These are phyloP conservation scores for Toxonevra muliebris DNA, from an alignment of 2,888 invertebrate genomes.

Conservation along the genomic window DNA sequence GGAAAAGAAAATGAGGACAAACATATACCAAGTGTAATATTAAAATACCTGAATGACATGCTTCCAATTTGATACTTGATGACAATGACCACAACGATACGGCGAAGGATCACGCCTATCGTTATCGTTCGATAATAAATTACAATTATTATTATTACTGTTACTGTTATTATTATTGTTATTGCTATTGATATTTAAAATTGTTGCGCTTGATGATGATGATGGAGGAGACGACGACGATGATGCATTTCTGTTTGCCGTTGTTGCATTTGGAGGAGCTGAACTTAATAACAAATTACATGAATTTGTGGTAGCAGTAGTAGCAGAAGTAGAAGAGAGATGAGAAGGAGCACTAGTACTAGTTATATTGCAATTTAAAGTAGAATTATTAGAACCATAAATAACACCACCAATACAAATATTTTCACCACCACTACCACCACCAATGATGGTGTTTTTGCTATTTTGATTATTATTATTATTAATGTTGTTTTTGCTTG, in stretches of 20 bases:
- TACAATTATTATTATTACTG: conserved; percentile 44
- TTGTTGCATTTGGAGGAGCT: conserved; percentile 28
- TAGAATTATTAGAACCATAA: conserved; percentile 39
- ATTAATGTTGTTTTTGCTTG: not conserved
- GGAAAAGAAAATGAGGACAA: conserved; percentile 17
- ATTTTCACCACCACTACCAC: conserved; percentile 33
- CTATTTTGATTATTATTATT: conserved; percentile 24
- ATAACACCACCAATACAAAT: conserved; percentile 43
- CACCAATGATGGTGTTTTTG: conserved; percentile 30
- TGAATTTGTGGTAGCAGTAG: conserved; percentile 43
- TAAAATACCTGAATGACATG: conserved; percentile 82
- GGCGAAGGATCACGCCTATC: conserved; percentile 69
- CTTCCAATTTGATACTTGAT: conserved; percentile 85
- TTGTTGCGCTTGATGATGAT: conserved; percentile 32
- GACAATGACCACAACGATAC: conserved; percentile 82
- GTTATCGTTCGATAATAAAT: conserved; percentile 58
- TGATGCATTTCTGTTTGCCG: conserved; percentile 31
- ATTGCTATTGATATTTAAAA: conserved; percentile 41
- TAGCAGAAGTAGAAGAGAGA: conserved; percentile 45
- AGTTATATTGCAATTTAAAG: conserved; percentile 12
- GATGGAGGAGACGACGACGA: conserved; percentile 38
- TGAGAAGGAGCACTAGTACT: conserved; percentile 27
- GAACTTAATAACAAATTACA: conserved; percentile 36
- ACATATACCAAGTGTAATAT: conserved; percentile 40
- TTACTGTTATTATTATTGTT: conserved; percentile 48